Evolutionary conservation across 2,113 vertebrate species (phyloP).

Genomic region (Neolamprologus modestus): DNA sequence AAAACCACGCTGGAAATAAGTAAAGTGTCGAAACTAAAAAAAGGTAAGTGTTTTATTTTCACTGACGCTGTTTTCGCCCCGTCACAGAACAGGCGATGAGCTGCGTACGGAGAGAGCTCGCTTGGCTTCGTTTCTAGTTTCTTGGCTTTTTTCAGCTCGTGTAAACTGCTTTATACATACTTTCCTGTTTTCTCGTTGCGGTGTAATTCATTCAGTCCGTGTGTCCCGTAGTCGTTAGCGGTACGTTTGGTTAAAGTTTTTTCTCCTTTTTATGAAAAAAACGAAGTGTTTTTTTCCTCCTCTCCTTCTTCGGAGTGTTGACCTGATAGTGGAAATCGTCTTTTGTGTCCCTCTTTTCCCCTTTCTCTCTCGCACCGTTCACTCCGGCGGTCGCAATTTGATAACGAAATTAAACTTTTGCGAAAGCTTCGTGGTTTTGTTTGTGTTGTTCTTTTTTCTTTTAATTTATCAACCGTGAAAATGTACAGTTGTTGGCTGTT

Average conservation of each 20-base stretch:
- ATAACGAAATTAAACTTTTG: conserved; percentile 49
- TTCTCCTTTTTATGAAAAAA: background rate
- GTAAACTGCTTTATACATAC: conserved; percentile 23
- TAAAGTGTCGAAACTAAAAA: conserved; percentile 71
- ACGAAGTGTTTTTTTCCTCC: conserved; percentile 33
- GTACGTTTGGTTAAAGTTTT: conserved; percentile 35
- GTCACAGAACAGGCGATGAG: conserved; percentile 55
- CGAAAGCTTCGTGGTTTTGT: background rate
- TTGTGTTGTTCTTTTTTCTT: background rate
- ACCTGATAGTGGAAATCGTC: conserved; percentile 70
- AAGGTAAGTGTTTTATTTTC: conserved; percentile 73
- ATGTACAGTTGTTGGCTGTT: background rate
- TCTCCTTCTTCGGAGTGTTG: conserved; percentile 28
- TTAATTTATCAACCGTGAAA: background rate
- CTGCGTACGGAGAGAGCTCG: conserved; percentile 18
- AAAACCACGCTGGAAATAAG: conserved; percentile 70
- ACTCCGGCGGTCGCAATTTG: conserved; percentile 22
- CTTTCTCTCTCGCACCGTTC: conserved; percentile 19
- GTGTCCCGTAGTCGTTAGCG: background rate
- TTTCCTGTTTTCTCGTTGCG: conserved; percentile 34
- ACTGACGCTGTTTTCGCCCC: conserved; percentile 48
- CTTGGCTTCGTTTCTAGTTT: conserved; percentile 59
- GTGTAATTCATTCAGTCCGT: background rate
- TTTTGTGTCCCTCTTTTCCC: conserved; percentile 65
- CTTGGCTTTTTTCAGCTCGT: conserved; percentile 33